phyloP scores from a whole-genome alignment of 2,113 vertebrate genomes.

The Actenoides lindsayi region DNA sequence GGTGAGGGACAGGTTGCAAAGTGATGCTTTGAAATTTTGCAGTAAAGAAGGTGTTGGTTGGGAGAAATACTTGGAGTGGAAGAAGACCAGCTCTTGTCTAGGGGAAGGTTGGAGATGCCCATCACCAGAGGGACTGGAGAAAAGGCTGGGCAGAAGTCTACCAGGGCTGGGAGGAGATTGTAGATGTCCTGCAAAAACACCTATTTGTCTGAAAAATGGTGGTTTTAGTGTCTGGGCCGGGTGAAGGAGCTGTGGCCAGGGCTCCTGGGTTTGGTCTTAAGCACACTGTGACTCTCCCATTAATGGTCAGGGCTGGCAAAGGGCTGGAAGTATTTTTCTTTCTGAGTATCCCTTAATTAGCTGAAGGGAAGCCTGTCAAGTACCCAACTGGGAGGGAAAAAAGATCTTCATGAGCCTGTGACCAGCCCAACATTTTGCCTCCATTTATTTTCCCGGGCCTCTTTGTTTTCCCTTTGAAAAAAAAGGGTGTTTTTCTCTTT shows the following conservation, averaged over 20 bases:
- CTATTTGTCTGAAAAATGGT: background rate
- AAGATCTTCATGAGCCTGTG: constrained; percentile 10
- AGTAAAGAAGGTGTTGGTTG: background rate
- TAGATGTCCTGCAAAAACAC: background rate
- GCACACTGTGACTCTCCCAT: background rate
- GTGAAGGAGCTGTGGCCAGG: background rate
- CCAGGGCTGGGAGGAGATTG: background rate
- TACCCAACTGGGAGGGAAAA: background rate
- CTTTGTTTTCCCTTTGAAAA: constrained; percentile 54
- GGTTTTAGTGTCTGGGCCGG: background rate
- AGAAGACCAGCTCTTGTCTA: background rate
- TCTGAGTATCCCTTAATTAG: constrained; percentile 43
- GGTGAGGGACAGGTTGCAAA: background rate
- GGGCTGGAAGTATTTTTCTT: constrained; percentile 15
- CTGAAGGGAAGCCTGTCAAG: constrained; percentile 33
- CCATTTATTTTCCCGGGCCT: background rate
- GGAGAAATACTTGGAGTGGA: background rate
- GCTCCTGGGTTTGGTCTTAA: background rate
- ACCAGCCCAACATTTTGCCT: background rate
- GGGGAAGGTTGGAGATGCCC: background rate
- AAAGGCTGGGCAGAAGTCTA: background rate
- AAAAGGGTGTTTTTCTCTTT: constrained; percentile 38
- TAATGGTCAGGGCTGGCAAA: constrained; percentile 12
- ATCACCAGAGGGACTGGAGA: background rate
- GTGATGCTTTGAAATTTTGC: background rate